Conservation (phyloP, 2,888 invertebrate species). For the Sericinus montela region DNA sequence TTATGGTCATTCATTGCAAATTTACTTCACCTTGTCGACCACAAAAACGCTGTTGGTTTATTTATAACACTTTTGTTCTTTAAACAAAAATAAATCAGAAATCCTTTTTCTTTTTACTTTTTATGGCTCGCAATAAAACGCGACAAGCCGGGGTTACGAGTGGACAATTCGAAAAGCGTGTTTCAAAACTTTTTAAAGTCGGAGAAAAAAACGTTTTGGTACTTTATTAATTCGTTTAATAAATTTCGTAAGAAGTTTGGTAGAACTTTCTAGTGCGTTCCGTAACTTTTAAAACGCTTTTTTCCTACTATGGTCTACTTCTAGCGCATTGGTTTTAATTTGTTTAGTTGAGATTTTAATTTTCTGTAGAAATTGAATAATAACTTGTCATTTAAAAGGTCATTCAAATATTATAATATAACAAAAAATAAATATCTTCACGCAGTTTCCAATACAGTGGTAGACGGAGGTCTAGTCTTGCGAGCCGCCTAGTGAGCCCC, state of each 20-base stretch:
- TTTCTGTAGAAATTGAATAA: too few relatives aligned
- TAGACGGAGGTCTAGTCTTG: too few relatives aligned
- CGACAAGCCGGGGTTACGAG: conserved; percentile 36
- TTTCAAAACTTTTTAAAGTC: conserved; percentile 23
- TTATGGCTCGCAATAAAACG: conserved; percentile 51
- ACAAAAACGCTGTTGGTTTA: conserved; percentile 44
- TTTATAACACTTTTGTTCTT: conserved; percentile 46
- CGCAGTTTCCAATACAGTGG: too few relatives aligned
- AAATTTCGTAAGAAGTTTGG: background rate
- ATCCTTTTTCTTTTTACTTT: conserved; percentile 32
- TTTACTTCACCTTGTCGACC: conserved; percentile 21
- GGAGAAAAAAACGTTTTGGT: background rate
- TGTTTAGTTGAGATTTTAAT: too few relatives aligned
- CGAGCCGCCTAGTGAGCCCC: too few relatives aligned
- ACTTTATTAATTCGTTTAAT: conserved; percentile 1
- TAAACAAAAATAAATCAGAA: conserved; percentile 41
- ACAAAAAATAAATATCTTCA: too few relatives aligned
- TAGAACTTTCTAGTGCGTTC: background rate
- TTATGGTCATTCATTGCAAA: background rate
- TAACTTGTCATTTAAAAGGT: too few relatives aligned
- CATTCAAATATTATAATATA: too few relatives aligned
- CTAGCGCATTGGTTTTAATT: too few relatives aligned
- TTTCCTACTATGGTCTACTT: too few relatives aligned
- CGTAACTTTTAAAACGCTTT: too few relatives aligned
- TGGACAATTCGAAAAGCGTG: conserved; percentile 38